Evolutionary conservation across 1,140 invertebrate genomes (phyloP).

Genomic region (Neotoxoptera formosana): DNA sequence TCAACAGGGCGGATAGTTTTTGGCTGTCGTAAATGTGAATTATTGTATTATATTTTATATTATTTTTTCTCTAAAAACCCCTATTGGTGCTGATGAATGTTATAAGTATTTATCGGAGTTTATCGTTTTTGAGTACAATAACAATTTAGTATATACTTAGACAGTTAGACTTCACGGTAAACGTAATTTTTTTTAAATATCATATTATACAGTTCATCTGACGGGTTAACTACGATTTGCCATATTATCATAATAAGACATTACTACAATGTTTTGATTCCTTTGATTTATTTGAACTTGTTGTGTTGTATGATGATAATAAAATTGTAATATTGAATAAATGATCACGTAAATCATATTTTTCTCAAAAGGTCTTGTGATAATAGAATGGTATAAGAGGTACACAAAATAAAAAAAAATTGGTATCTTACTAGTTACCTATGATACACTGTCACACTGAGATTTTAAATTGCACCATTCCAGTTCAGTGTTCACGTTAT

Average conservation of each 20-base stretch:
- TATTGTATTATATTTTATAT: not conserved
- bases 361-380: not conserved
- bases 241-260: not conserved
- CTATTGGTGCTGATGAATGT: not conserved
- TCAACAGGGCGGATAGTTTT: not conserved
- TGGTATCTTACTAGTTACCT: not conserved
- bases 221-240: not conserved
- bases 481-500: not conserved
- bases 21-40: not conserved
- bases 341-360: not conserved
- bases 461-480: not conserved
- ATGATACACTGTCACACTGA: not conserved
- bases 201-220: not conserved
- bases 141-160: not conserved
- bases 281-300: not conserved
- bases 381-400: not conserved
- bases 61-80: not conserved
- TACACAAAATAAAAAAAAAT: constrained; percentile 2
- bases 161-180: not conserved
- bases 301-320: not conserved
- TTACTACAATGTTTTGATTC: not conserved
- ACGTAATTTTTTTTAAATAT: not conserved
- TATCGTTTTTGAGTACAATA: not conserved
- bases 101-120: not conserved
- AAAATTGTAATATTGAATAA: not conserved